Percentiles rank a stretch among this genome's conserved stretches.
phyloP scores from a whole-genome alignment of 2,113 vertebrate genomes.

The Tragulus kanchil region DNA sequence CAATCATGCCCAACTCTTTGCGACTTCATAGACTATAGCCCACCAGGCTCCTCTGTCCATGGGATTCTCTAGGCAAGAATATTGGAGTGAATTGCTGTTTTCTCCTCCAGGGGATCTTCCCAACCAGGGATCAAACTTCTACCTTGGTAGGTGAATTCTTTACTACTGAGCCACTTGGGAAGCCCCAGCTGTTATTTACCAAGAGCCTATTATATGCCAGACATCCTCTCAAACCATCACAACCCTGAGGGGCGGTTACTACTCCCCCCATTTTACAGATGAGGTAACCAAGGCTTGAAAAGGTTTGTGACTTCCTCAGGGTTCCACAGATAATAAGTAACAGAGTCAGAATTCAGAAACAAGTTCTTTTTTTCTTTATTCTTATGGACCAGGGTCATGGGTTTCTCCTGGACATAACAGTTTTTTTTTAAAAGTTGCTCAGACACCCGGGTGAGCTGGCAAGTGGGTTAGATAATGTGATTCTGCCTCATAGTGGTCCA shows the following conservation, averaged over 20 bases:
- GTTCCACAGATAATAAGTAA: not conserved
- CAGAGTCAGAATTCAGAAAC: not conserved
- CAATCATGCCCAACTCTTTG: not conserved
- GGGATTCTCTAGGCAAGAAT: not conserved
- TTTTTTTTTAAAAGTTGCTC: not conserved
- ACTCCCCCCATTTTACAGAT: constrained; percentile 20
- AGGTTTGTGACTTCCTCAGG: not conserved
- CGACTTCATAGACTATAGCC: not conserved
- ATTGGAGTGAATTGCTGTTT: not conserved
- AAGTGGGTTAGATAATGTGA: constrained; percentile 6
- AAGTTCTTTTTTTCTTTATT: not conserved
- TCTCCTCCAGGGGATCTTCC: not conserved
- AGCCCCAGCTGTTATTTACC: not conserved
- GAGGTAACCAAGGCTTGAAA: not conserved
- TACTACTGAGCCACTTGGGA: not conserved
- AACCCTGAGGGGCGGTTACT: not conserved
- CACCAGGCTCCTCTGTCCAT: not conserved
- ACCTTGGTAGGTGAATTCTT: not conserved
- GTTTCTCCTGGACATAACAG: not conserved
- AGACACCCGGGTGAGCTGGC: not conserved
- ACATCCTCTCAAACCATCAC: not conserved
- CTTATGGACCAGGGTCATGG: no score
- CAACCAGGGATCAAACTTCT: not conserved
- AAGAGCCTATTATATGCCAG: not conserved
- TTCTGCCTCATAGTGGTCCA: constrained; percentile 72